Evolutionary conservation across 2,888 invertebrate genomes (phyloP).

Genomic region (Automeris io): DNA sequence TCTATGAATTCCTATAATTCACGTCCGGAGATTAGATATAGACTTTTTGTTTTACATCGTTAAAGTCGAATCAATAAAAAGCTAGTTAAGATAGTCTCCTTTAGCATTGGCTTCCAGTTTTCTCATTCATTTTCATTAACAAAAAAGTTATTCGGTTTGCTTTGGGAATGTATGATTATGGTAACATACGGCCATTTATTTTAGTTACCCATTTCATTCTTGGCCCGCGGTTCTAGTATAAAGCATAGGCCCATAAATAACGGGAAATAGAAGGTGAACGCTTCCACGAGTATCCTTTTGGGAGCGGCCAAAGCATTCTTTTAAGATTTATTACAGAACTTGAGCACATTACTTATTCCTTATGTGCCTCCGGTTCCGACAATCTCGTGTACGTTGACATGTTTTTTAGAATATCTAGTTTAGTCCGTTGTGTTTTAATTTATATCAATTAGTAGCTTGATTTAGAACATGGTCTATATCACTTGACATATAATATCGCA

Average conservation of each 20-base stretch:
- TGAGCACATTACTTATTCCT: conserved; percentile 74
- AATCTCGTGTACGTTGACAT: conserved; percentile 46
- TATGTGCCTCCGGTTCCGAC: conserved; percentile 63
- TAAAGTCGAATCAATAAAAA: conserved; percentile 31
- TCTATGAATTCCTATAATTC: conserved; percentile 54
- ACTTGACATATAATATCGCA: too few species aligned
- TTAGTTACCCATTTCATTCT: conserved; percentile 73
- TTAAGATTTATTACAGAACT: conserved; percentile 75
- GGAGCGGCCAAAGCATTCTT: conserved; percentile 75
- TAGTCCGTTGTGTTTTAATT: not conserved
- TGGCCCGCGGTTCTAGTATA: conserved; percentile 69
- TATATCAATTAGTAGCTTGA: not conserved
- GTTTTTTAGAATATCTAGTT: conserved; percentile 21
- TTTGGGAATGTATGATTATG: conserved; percentile 62
- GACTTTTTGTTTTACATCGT: conserved; percentile 45
- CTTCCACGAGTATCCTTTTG: conserved; percentile 75
- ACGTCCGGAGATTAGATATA: conserved; percentile 55
- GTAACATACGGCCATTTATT: conserved; percentile 65
- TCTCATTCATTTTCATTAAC: conserved; percentile 57
- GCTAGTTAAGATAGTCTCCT: conserved; percentile 32
- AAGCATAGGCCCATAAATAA: conserved; percentile 75
- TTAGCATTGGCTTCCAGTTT: conserved; percentile 38
- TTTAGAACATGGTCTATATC: not conserved
- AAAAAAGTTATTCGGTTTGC: conserved; percentile 43
- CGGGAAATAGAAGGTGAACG: conserved; percentile 74